Percentiles rank a stretch among this genome's conserved stretches.
These are phyloP conservation scores for Phorcus lineatus DNA, from an alignment of 2,888 invertebrate genomes.

Conservation along the genomic window DNA sequence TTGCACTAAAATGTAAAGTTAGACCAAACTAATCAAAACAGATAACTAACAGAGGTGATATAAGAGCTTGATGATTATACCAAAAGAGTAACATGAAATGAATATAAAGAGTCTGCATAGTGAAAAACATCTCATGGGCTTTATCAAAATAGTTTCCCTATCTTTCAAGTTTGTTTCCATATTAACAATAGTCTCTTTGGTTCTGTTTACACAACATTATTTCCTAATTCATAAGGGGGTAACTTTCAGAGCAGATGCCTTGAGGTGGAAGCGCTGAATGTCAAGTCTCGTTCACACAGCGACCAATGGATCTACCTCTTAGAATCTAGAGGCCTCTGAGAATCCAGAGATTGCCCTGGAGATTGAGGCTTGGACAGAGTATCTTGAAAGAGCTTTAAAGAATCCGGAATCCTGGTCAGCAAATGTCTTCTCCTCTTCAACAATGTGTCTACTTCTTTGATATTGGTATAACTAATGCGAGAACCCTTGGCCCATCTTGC, in stretches of 20 bases:
- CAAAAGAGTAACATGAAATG: too few species aligned
- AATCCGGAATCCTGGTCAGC: neutral
- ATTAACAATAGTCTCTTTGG: neutral
- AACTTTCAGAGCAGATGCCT: neutral
- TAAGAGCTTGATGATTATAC: too few species aligned
- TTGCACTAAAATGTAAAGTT: too few species aligned
- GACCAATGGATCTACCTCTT: neutral
- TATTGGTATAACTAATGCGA: neutral
- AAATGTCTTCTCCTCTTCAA: neutral
- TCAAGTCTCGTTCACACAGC: neutral
- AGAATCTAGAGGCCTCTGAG: too few species aligned
- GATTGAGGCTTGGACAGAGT: too few species aligned
- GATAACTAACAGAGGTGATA: too few species aligned
- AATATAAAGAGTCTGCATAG: too few species aligned
- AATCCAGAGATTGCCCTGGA: too few species aligned
- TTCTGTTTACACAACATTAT: neutral
- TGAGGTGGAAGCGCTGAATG: neutral
- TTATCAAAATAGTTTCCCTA: neutral
- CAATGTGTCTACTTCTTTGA: neutral
- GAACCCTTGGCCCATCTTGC: neutral
- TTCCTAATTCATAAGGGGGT: neutral
- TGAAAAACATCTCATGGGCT: neutral
- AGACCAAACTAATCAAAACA: too few species aligned
- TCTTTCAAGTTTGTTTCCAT: neutral
- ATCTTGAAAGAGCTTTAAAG: neutral